Evolutionary conservation across 2,113 vertebrate genomes (phyloP).

Genomic region (Plecotus auritus): DNA sequence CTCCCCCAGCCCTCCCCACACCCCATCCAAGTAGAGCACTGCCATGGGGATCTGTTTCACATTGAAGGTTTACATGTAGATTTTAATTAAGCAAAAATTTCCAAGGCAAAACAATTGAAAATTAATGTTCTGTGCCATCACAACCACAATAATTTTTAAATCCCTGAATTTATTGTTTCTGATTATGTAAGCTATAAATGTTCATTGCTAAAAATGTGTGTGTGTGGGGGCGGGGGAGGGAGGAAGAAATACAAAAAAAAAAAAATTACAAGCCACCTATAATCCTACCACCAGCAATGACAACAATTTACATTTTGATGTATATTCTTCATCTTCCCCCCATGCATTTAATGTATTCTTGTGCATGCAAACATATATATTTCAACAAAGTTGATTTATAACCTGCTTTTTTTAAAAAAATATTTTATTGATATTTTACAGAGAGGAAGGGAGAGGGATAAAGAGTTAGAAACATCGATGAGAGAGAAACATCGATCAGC

Average conservation of each 20-base stretch:
- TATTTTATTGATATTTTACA: too few species aligned
- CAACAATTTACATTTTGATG: background rate
- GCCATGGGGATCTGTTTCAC: background rate
- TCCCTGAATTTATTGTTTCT: background rate
- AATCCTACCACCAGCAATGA: background rate
- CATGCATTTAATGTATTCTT: background rate
- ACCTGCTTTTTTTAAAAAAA: too few species aligned
- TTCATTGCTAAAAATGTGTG: background rate
- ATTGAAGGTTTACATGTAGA: background rate
- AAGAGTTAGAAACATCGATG: too few species aligned
- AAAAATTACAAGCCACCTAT: background rate
- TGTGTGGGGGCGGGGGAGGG: too few species aligned
- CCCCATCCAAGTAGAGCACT: background rate
- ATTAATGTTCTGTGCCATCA: background rate
- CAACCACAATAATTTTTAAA: background rate
- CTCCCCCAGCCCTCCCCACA: too few species aligned
- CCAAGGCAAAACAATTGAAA: background rate
- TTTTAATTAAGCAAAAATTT: slow-evolving; percentile 3
- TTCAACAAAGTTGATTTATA: background rate
- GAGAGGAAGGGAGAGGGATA: too few species aligned
- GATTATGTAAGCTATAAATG: background rate
- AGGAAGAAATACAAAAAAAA: background rate
- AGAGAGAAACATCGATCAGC: too few species aligned
- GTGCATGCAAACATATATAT: background rate
- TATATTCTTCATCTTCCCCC: background rate